Conservation (phyloP, 2,113 vertebrate genomes). For the Puffinus mauretanicus region DNA sequence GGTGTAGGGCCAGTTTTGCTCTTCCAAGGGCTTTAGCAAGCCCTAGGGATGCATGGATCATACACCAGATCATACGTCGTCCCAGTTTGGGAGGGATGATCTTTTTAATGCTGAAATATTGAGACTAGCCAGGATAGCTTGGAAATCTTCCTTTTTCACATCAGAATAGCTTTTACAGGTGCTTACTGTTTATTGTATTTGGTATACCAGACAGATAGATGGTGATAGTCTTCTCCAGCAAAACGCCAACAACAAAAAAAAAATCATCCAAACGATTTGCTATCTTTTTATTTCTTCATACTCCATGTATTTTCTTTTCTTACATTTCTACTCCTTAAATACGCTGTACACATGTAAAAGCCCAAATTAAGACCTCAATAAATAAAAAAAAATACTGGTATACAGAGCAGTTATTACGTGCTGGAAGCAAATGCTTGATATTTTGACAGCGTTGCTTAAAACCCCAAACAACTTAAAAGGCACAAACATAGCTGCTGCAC, state of each 20-base stretch:
- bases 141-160: background rate
- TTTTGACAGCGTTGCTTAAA: background rate
- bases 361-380: conserved; percentile 65
- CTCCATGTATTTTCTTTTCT: conserved; percentile 27
- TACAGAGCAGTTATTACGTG: conserved; percentile 52
- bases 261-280: background rate
- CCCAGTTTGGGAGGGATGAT: background rate
- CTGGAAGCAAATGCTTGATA: conserved; percentile 31
- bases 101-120: background rate
- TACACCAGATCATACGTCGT: background rate
- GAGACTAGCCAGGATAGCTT: background rate
- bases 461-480: background rate
- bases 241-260: background rate
- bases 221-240: conserved; percentile 15
- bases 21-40: background rate
- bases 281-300: conserved; percentile 21
- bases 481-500: background rate
- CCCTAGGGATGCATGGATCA: background rate
- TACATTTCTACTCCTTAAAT: conserved; percentile 33
- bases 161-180: background rate
- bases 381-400: conserved; percentile 32
- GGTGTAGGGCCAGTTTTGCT: background rate
- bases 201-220: background rate
- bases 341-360: conserved; percentile 70
- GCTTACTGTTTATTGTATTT: background rate